Evolutionary conservation across 1,140 invertebrate species (phyloP).

Genomic region (Brachionus asplanchnoidis): DNA sequence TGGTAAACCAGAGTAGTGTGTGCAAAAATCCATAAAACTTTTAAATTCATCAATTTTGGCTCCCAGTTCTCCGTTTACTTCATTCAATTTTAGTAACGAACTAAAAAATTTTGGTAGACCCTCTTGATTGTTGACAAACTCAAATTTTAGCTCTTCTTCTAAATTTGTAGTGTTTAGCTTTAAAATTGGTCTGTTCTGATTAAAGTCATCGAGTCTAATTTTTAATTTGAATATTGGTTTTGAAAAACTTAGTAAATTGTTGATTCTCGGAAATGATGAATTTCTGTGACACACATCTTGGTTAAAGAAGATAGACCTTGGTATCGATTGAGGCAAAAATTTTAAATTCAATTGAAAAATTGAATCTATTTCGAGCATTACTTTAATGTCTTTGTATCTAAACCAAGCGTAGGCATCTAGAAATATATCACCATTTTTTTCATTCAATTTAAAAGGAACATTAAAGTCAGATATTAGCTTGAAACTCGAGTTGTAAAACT

Average conservation of each 20-base stretch:
- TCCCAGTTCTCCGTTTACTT: not conserved
- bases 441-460: not conserved
- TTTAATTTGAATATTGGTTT: not conserved
- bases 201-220: not conserved
- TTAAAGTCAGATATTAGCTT: not conserved
- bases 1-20: not conserved
- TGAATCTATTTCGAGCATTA: not conserved
- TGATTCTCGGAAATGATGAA: not conserved
- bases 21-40: not conserved
- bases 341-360: not conserved
- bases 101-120: conserved; percentile 1
- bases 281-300: not conserved
- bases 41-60: not conserved
- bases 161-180: not conserved
- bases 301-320: not conserved
- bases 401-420: not conserved
- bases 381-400: not conserved
- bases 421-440: not conserved
- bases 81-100: not conserved
- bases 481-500: not conserved
- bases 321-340: not conserved
- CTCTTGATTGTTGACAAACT: not conserved
- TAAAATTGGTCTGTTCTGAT: not conserved
- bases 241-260: not conserved
- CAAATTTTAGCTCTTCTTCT: not conserved